Evolutionary conservation across 30 jellyfish, hydroid and myxozoan genomes (phyloP), one percentile per base, ranked within the genome.

Genomic region (Turritopsis rubra): DNA sequence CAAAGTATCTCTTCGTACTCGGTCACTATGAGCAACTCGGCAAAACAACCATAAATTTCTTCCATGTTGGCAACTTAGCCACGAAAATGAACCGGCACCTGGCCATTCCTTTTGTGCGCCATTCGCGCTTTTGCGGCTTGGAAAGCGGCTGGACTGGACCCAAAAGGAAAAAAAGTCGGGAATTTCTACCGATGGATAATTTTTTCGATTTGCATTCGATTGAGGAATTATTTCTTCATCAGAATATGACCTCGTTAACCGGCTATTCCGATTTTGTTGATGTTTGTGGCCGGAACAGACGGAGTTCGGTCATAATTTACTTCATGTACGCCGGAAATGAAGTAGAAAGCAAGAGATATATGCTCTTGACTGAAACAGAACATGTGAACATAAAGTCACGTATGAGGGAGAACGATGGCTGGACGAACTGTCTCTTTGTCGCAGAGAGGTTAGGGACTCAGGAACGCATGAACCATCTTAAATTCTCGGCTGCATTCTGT

Each of bases 11-110:
- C 29, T 71, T 89, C 54, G 29, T 94, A 41, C 66, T 94, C 23
- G 99, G 99, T 26, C 99, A 94, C 79, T 94, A 94, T 72, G 99
- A 94, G 74, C 99, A 94, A 74, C 96, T 94, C 71, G 99, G 99
- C 22, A 94, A 85, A 77, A 86, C 99, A 30, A 86, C 97, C 7
- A 74, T 94, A 1, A 94, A 94, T 72, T 89, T 75, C 76, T 23
- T 94, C 27, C 86, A 89, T 21, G 97, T 97, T 29, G 99, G 90
- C 7, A 71, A 72, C 65, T 87, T 94, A 29, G 99, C 99, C 18
- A 65, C 75, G 31, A 79, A 71, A 60, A 53, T 86, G 22, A 73
- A 84, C 3, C 80, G 97, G 75, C 84, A 82, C 7, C 75, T 94
- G 18, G 99, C 89, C 19, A 83, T 77, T 25, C 99, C 99, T 60